Base-by-base conservation (phyloP, 2,888 invertebrate genomes). In the Eucera pruinosa region DNA sequence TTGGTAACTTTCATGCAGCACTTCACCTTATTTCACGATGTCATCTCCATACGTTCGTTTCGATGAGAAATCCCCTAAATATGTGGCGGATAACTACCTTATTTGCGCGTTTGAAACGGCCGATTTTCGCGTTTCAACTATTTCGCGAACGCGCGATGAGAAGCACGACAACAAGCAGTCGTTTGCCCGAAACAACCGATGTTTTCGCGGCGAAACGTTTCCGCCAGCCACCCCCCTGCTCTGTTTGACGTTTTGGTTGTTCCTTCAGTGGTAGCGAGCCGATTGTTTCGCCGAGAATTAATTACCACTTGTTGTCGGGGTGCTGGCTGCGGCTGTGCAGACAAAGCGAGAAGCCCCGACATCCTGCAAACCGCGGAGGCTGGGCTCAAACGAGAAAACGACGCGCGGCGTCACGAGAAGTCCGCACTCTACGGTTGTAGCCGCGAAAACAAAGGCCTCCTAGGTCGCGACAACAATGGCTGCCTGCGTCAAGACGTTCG, bases 251-350 rank as follows among this genome's bases (percentile, higher is more conserved):
- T 25, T 62, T 50, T 64, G 52, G 62, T 68, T 68, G 70, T 66
- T 76, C 78, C 65, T 76, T 77, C 77, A 25, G 43, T 55, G 66
- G 69, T 45, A 47, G 54, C 68, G 61, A 41, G 71, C 62, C 85
- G 86, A 90, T 90, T 89, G 87, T 89, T 87, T 82, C 83, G 77
- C 79, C 86, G 82, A 88, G 88, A 90, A 90, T 90, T 90, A 90
- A 90, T 90, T 90, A 90, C 90, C 89, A 88, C 87, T 90, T 90
- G 88, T 89, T 88, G 87, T 85, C 79, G 86, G 81, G 71, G 77
- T 62, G 67, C 67, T 62, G 73, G 54, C 81, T 83, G 78, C 66
- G 48, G 47, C 45, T 20, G 25, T 36, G 74, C 30, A 78, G 75
- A 90, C 90, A 89, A 90, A 87, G 89, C 81, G 82, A 77, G 85